Base-by-base conservation (phyloP, 37 sponge, comb jelly and placozoan species). In the Ephydatia muelleri region DNA sequence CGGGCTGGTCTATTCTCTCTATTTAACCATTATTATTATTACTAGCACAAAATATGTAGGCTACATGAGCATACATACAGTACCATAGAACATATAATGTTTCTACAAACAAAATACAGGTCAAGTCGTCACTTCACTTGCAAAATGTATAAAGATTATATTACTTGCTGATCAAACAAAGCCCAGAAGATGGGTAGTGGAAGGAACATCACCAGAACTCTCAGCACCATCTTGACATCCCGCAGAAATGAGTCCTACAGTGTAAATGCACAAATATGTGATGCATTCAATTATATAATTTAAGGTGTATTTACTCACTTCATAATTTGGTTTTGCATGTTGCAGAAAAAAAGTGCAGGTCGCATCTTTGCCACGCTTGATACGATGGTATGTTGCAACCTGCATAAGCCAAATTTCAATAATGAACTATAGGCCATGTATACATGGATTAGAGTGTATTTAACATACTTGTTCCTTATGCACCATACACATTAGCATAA, bases 121-220 rank as follows among this genome's bases (percentile, higher is more conserved):
- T n/a, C n/a, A n/a, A n/a, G n/a, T n/a, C n/a, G n/a, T n/a, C n/a
- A n/a, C n/a, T n/a, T n/a, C n/a, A n/a, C n/a, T n/a, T n/a, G n/a
- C n/a, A 4, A 43, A 57, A 57, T 43, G 38, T 25, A 79, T 21
- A 27, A 9, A 64, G 82, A 14, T 13, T 6, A 6, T 2, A 1
- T 75, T 75, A 91, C 94, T 89, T 95, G 96, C 77, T 99, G 99
- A 64, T 99, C 97, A 88, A 94, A 96, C 34, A 99, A 79, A 9
- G 99, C 92, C 99, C 99, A 99, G 91, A 99, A 99, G 21, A 96
- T 76, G 13, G 96, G 92, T 49, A 99, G 86, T 49, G 99, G 99
- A 25, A 99, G 80, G 36, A 96, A 86, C 92, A 99, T 94, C 21
- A 93, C 92, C 28, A 94, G 65, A 13, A 97, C 96, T 49, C 91